A percentile compares a stretch with the other conserved stretches of the same genome.
Conservation (phyloP, 2,888 invertebrate species). For the Noctua comes region DNA sequence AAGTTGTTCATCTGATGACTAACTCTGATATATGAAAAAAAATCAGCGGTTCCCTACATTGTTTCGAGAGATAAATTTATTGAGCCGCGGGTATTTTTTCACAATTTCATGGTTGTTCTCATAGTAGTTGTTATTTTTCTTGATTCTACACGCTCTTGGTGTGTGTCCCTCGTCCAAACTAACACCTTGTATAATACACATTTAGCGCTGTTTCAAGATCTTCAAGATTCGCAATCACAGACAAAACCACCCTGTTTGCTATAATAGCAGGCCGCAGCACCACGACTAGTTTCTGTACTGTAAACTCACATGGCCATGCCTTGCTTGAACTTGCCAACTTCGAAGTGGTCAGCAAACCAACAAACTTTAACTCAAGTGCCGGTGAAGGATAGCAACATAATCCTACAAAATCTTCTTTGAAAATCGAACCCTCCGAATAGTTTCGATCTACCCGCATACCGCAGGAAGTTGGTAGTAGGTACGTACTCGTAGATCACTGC, state of each 20-base stretch:
- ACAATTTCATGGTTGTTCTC: not conserved
- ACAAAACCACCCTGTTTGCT: not conserved
- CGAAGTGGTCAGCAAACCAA: not conserved
- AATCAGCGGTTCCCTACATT: not conserved
- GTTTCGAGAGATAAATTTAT: not conserved
- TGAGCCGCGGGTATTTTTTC: not conserved
- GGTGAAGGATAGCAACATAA: not conserved
- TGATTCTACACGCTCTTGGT: not conserved
- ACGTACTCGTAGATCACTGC: not conserved
- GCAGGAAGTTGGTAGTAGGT: slow-evolving; percentile 1
- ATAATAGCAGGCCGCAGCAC: not conserved
- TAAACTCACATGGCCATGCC: no score
- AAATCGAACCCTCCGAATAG: not conserved
- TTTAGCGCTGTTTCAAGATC: not conserved
- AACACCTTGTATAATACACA: not conserved
- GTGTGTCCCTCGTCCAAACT: not conserved
- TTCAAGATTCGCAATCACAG: not conserved
- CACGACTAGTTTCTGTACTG: not conserved
- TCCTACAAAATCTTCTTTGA: not conserved
- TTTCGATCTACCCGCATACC: slow-evolving; percentile 9
- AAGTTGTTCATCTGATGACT: no score
- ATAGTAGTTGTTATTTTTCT: not conserved
- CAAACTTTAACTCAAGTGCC: not conserved
- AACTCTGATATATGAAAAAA: not conserved
- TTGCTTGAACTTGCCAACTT: not conserved